Evolutionary conservation across 2,113 vertebrate species (phyloP).

Genomic region (Trinectes maculatus): DNA sequence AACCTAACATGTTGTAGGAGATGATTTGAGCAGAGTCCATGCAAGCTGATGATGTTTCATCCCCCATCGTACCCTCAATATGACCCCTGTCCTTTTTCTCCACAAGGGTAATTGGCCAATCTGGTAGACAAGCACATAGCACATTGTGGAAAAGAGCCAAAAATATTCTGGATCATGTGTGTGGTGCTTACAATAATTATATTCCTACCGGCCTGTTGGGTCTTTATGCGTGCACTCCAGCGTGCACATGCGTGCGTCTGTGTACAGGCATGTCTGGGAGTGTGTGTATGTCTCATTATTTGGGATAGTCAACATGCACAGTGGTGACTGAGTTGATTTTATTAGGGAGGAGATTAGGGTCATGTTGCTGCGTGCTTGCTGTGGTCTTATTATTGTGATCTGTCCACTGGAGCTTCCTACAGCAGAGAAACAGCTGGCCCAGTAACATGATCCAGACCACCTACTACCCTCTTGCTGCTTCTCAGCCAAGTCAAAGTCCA

Average conservation of each 20-base stretch:
- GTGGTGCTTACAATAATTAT: constrained; percentile 30
- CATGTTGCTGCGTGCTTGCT: constrained; percentile 59
- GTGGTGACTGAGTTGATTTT: constrained; percentile 68
- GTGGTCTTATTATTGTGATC: constrained; percentile 65
- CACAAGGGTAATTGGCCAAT: constrained; percentile 56
- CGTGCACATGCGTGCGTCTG: constrained; percentile 21
- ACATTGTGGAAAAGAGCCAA: constrained; percentile 49
- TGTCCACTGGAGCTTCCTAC: constrained; percentile 60
- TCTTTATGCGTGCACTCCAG: constrained; percentile 1
- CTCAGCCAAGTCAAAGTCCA: constrained; percentile 54
- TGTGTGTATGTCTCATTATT: constrained; percentile 58
- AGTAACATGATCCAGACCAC: constrained; percentile 72
- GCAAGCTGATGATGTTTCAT: constrained; percentile 52
- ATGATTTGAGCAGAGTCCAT: constrained; percentile 41
- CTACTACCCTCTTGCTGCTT: constrained; percentile 59
- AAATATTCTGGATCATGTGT: constrained; percentile 30
- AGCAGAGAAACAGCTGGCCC: constrained; percentile 72
- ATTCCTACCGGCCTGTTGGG: constrained; percentile 7
- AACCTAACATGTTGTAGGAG: constrained; percentile 41
- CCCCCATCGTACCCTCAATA: constrained; percentile 41
- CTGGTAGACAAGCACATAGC: constrained; percentile 42
- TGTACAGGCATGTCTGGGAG: constrained; percentile 47
- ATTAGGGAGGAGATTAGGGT: constrained; percentile 75
- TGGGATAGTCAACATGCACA: constrained; percentile 60
- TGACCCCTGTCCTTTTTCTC: constrained; percentile 59